phyloP scores from a whole-genome alignment of 2,113 vertebrate genomes.

The Dinomys branickii region DNA sequence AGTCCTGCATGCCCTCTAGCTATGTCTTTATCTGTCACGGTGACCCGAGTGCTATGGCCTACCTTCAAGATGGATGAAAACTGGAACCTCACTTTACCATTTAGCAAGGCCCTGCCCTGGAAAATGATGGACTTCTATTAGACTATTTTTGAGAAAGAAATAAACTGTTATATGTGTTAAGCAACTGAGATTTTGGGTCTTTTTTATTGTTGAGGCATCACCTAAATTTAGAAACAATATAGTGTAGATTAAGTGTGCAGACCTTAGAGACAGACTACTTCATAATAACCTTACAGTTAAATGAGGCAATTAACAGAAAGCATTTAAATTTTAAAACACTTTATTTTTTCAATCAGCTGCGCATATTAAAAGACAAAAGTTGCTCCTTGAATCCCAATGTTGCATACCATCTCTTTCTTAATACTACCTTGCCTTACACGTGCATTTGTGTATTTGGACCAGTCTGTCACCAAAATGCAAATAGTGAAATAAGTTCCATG shows the following conservation, averaged over 20 bases:
- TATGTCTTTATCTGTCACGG: not conserved
- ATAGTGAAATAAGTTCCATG: not conserved
- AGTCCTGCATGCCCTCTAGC: not conserved
- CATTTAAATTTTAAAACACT: not conserved
- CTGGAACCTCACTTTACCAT: not conserved
- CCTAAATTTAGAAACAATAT: not conserved
- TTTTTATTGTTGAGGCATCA: not conserved
- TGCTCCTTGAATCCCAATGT: not conserved
- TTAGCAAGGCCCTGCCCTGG: not conserved
- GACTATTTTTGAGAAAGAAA: slow-evolving; percentile 50
- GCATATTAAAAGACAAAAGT: not conserved
- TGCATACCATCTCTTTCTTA: not conserved
- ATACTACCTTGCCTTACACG: not conserved
- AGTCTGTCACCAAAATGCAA: not conserved
- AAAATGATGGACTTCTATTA: slow-evolving; percentile 31
- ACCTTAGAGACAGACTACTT: not conserved
- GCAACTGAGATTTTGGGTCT: not conserved
- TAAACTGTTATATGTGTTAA: slow-evolving; percentile 63
- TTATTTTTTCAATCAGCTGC: not conserved
- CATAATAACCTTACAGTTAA: not conserved
- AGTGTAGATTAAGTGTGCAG: not conserved
- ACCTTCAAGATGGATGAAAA: not conserved
- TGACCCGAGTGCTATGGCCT: not conserved
- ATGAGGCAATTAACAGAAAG: not conserved
- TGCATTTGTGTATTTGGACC: not conserved